These are phyloP conservation scores for Otis tarda DNA, from an alignment of 2,113 vertebrate genomes.

Conservation along the genomic window DNA sequence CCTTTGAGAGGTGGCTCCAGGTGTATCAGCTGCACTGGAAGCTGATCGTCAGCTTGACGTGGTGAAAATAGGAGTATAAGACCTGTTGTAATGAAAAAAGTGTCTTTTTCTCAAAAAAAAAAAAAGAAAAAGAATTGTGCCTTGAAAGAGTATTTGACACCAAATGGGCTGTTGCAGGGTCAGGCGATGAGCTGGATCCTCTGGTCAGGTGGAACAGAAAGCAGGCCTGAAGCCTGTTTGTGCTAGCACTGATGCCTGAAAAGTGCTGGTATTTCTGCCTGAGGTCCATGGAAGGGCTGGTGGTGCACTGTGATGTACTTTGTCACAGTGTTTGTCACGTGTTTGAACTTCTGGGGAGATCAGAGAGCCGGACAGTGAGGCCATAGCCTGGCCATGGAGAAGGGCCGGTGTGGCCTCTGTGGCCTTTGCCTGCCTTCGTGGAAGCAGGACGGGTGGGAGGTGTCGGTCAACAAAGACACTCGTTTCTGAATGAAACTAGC, in stretches of 20 bases:
- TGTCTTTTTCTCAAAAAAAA: neutral
- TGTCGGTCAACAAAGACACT: neutral
- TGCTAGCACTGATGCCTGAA: neutral
- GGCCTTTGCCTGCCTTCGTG: neutral
- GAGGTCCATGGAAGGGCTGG: neutral
- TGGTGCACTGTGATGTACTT: neutral
- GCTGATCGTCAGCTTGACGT: neutral
- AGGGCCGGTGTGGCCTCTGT: neutral
- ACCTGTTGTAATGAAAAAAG: neutral
- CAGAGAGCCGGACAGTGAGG: neutral
- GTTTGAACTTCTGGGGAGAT: neutral
- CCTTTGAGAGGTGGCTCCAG: neutral
- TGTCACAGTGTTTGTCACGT: too few relatives aligned
- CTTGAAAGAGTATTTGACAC: neutral
- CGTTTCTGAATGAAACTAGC: neutral
- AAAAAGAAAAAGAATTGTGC: neutral
- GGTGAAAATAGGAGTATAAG: neutral
- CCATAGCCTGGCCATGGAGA: neutral
- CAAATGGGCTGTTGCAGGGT: neutral
- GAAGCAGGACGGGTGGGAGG: neutral
- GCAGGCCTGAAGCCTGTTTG: neutral
- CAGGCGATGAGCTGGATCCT: neutral
- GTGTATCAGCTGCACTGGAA: neutral
- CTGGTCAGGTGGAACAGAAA: neutral
- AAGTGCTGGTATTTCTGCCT: neutral